Conservation (phyloP, 37 sponge, comb jelly and placozoan genomes). For the Beroe ovata region DNA sequence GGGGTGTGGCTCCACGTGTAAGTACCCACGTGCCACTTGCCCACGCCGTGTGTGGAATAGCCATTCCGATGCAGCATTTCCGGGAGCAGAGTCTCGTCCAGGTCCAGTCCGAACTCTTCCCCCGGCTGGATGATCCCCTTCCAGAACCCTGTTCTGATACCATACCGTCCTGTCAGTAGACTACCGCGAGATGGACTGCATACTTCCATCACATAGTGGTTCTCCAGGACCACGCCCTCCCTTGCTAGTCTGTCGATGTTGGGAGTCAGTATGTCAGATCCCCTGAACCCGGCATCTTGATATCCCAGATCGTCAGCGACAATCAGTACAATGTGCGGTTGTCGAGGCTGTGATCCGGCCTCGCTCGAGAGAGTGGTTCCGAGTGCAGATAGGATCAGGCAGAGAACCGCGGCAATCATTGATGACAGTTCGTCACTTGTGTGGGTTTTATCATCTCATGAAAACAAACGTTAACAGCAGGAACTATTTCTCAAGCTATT, state of each 20-base stretch:
- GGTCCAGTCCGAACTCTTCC: slow-evolving; percentile 28
- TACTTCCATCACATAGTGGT: neutral
- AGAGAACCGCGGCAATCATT: no score
- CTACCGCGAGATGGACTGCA: slow-evolving; percentile 26
- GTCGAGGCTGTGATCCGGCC: no score
- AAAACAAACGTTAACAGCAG: no score
- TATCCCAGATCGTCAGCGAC: slow-evolving; percentile 55
- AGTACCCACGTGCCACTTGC: slow-evolving; percentile 60
- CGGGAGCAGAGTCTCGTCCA: slow-evolving; percentile 21
- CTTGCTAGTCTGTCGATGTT: slow-evolving; percentile 15
- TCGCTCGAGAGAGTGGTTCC: no score
- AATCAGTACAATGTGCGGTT: slow-evolving; percentile 27
- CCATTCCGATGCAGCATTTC: slow-evolving; percentile 38
- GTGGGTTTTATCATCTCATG: no score
- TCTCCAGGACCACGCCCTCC: slow-evolving; percentile 51
- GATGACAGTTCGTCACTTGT: no score
- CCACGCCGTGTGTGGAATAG: slow-evolving; percentile 16
- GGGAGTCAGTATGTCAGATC: slow-evolving; percentile 48
- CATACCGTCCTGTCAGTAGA: slow-evolving; percentile 35
- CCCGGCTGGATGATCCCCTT: slow-evolving; percentile 22
- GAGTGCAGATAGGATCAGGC: no score
- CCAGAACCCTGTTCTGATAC: slow-evolving; percentile 49
- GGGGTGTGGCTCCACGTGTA: slow-evolving; percentile 1
- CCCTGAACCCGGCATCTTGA: slow-evolving; percentile 38
- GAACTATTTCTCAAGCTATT: no score